These are phyloP conservation scores for Clarias laeviceps DNA, from an alignment of 2,797 vertebrate genomes.

Conservation along the genomic window DNA sequence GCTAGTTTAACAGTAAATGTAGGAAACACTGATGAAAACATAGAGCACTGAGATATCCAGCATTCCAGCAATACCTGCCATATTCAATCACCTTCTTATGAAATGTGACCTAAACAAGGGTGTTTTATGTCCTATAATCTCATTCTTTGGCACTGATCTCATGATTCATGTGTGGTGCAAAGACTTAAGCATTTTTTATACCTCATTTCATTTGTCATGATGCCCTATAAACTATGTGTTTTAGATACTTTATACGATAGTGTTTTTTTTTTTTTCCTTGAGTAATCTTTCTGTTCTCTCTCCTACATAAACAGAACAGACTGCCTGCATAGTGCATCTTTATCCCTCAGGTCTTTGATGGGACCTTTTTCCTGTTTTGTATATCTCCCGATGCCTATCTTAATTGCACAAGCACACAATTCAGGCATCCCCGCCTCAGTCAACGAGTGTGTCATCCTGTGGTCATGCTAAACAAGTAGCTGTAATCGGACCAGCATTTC, in stretches of 20 bases:
- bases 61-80: not conserved
- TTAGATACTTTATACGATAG: conserved; percentile 70
- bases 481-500: conserved; percentile 59
- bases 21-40: not conserved
- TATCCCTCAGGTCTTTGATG: conserved; percentile 62
- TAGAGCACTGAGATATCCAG: not conserved
- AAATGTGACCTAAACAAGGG: not conserved
- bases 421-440: conserved; percentile 31
- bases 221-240: conserved; percentile 74
- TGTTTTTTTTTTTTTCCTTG: conserved; percentile 60
- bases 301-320: conserved; percentile 49
- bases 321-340: conserved; percentile 60
- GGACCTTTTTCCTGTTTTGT: conserved; percentile 55
- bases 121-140: conserved; percentile 1
- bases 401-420: conserved; percentile 62
- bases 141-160: not conserved
- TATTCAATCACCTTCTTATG: not conserved
- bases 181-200: conserved; percentile 18
- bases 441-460: conserved; percentile 49
- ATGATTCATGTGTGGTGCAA: not conserved
- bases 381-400: conserved; percentile 57
- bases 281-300: conserved; percentile 62
- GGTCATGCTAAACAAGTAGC: conserved; percentile 51
- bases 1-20: not conserved
- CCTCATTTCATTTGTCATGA: conserved; percentile 53